phyloP scores from a whole-genome alignment of 2,888 invertebrate species.

The Synanthedon myopaeformis region DNA sequence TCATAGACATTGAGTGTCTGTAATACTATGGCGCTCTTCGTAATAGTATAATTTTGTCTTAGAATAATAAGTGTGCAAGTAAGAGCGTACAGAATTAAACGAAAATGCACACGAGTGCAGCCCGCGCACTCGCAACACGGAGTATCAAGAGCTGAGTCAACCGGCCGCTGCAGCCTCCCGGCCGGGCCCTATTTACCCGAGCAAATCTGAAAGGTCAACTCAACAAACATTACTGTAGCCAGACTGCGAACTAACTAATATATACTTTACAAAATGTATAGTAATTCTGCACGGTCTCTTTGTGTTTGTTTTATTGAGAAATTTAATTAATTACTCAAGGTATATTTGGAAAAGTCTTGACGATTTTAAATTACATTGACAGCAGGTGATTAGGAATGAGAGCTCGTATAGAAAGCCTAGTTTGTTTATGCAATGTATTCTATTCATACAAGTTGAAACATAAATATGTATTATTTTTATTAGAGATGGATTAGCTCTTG shows the following conservation, averaged over 20 bases:
- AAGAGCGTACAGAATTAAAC: slow-evolving; percentile 4
- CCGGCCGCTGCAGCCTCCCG: slow-evolving; percentile 18
- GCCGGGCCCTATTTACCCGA: slow-evolving; percentile 39
- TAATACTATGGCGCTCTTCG: no score
- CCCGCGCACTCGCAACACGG: slow-evolving; percentile 45
- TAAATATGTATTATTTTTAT: no score
- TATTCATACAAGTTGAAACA: no score
- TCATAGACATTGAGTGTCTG: no score
- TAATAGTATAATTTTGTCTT: neutral
- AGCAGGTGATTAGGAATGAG: no score
- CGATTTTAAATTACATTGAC: no score
- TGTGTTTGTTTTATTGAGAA: neutral
- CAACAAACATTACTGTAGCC: neutral
- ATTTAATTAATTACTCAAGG: neutral
- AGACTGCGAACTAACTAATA: neutral
- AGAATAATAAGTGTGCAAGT: neutral
- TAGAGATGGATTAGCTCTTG: no score
- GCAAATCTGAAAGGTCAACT: slow-evolving; percentile 45
- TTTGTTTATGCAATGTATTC: no score
- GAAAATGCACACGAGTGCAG: slow-evolving; percentile 21
- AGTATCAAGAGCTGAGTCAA: slow-evolving; percentile 62
- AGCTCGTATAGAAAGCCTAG: no score
- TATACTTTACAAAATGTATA: neutral
- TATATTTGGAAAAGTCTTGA: no score
- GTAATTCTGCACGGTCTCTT: neutral